Evolutionary conservation across 1,140 invertebrate species (phyloP).

Genomic region (Rhagoletis zephyria): DNA sequence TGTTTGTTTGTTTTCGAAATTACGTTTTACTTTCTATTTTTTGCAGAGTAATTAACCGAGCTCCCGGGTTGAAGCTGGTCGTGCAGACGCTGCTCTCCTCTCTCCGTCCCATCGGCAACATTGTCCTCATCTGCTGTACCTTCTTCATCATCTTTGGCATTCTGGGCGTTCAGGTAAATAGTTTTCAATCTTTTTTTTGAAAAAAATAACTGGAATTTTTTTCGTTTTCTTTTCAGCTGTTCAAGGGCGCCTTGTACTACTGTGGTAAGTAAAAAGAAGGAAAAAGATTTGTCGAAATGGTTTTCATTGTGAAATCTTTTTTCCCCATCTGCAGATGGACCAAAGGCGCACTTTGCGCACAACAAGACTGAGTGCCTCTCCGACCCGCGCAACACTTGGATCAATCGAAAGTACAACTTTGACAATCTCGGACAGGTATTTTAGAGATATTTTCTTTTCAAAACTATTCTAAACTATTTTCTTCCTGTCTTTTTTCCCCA

Average conservation of each 20-base stretch:
- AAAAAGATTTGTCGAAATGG: too few species aligned
- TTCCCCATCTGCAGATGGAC: too few species aligned
- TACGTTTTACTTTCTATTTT: too few species aligned
- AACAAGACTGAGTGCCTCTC: slow-evolving; percentile 92
- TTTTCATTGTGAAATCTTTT: too few species aligned
- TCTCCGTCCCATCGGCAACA: slow-evolving; percentile 98
- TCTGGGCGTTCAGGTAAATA: slow-evolving; percentile 97
- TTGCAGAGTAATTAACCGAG: slow-evolving; percentile 99
- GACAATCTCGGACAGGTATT: slow-evolving; percentile 99
- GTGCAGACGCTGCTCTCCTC: slow-evolving; percentile 98
- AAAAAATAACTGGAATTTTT: too few species aligned
- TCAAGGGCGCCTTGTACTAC: slow-evolving; percentile 94
- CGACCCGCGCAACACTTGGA: slow-evolving; percentile 85
- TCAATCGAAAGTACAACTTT: slow-evolving; percentile 99
- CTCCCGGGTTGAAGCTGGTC: slow-evolving; percentile 97
- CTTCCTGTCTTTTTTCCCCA: too few species aligned
- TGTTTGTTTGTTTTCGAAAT: too few species aligned
- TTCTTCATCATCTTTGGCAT: slow-evolving; percentile 99
- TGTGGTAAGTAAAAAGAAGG: slow-evolving; percentile 93
- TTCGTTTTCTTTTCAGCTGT: too few species aligned
- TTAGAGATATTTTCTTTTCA: too few species aligned
- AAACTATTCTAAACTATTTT: too few species aligned
- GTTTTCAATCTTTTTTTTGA: too few species aligned
- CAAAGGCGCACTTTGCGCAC: too few species aligned
- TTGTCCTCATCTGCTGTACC: slow-evolving; percentile 99